Conservation (phyloP, 2,797 vertebrate species). For the Odontamblyopus rebecca region DNA sequence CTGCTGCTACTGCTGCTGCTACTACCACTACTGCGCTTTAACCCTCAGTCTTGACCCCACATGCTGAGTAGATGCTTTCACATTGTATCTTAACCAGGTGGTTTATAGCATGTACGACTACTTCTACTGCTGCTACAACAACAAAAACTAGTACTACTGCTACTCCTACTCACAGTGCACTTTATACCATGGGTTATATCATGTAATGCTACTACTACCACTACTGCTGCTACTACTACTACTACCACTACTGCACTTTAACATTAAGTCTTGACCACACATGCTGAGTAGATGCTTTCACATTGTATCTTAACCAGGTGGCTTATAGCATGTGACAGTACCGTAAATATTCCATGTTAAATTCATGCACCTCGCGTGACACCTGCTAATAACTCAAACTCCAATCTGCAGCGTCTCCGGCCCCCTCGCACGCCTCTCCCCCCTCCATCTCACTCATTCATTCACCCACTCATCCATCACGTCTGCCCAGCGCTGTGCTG, state of each 20-base stretch:
- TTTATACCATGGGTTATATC: no score
- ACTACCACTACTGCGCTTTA: no score
- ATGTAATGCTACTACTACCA: no score
- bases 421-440: constrained; percentile 13
- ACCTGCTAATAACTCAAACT: constrained; percentile 29
- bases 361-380: constrained; percentile 2
- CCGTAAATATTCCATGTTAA: constrained; percentile 39
- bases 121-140: background rate
- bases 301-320: background rate
- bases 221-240: no score
- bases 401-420: constrained; percentile 12
- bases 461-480: constrained; percentile 21
- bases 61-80: no score
- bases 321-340: constrained; percentile 30
- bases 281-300: constrained; percentile 1
- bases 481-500: background rate
- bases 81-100: background rate
- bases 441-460: constrained; percentile 3
- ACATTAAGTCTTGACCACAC: background rate
- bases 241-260: no score
- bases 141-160: no score
- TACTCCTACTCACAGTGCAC: no score
- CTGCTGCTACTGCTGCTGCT: no score
- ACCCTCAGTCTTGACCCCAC: no score
- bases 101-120: constrained; percentile 28